Evolutionary conservation across 2,797 vertebrate species (phyloP), one percentile per base, ranked within the genome.

Genomic region (Eulemur albifrons): DNA sequence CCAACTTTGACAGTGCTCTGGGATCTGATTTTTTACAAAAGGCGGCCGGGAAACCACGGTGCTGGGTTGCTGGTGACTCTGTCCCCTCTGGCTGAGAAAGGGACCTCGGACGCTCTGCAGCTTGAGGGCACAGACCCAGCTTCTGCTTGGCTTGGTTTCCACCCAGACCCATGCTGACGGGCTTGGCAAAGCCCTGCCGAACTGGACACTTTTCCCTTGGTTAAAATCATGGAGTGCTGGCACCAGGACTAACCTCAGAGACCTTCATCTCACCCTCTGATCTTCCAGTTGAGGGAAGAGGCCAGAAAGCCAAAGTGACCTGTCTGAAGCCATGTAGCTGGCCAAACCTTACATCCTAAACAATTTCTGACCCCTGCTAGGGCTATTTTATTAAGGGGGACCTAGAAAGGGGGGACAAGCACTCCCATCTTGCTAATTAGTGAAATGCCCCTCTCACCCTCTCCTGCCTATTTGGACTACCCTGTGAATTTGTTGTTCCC

Each of bases 241-340:
- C 54, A 59, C 38, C 65, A 45, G 59, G 80, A 61, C 59, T 85
- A n/a, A 75, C 8, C 45, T 83, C 35, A 92, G 40, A 48, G 40
- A 80, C 15, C 59, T 87, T 72, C 43, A 77, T 63, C 61, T 90
- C 61, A 80, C 32, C 30, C 25, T 48, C 83, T 59, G 43, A 52
- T 18, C 75, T 95, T 92, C 69, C n/a, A 75, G 48, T 40, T 35
- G 77, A 90, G 48, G 70, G 8, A 79, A 70, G 82, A 93, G 70
- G 77, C 82, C 77, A 48, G 77, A 87, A 75, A 96, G n/a, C 61
- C 79, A 38, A 90, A 93, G 61, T 18, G 43, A 61, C 73, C 52
- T n/a, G n/a, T 80, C 38, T 45, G 82, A 84, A 94, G 63, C n/a
- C 77, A 59, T 20, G 70, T 59, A 50, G 45, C 61, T 95, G 45